Base-by-base conservation (phyloP, 2,797 vertebrate genomes). In the Ara ararauna region DNA sequence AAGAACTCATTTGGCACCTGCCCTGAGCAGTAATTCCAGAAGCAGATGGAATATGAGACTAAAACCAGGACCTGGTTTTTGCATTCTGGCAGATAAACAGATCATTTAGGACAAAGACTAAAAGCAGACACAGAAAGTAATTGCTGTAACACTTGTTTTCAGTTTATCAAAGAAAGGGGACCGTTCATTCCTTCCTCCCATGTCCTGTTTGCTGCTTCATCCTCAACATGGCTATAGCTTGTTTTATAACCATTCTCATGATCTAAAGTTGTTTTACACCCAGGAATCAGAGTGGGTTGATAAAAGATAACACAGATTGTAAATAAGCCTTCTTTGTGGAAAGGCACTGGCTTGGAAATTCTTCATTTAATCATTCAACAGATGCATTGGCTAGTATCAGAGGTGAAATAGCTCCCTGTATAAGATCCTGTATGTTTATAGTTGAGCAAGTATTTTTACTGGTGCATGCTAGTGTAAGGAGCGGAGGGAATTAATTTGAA, bases 41-140 rank as follows among this genome's bases (percentile, higher is more conserved):
- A 95, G 64, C 95, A 97, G 96, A 96, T 95, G 94, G 95, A 96
- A 97, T 95, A 96, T 87, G 81, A 97, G 73, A 95, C 95, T 94
- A 94, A 95, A 96, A 89, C 26, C 7, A 92, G 58, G 77, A 80
- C 50, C 26, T 66, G 19, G 10, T 80, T 90, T 81, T 79, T 77
- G 50, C 66, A 94, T 78, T 85, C 73, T 95, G 50, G 70, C 61
- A 45, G 60, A 87, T 79, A 93, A 87, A 81, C 71, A 92, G 74
- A 66, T 87, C 16, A 71, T 94, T 96, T 94, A 91, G 44, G 87
- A 84, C n/a, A 94, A 88, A 72, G 61, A 29, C 24, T 91, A 85
- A 84, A 27, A 96, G 84, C 7, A 85, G 29, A 44, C 51, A 71
- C 11, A 34, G 36, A 85, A 90, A 94, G 51, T 74, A 82, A 93